A percentile compares a stretch with the other conserved stretches of the same genome.
These are phyloP conservation scores for Spermophilus dauricus DNA, from an alignment of 2,113 vertebrate genomes.

Conservation along the genomic window DNA sequence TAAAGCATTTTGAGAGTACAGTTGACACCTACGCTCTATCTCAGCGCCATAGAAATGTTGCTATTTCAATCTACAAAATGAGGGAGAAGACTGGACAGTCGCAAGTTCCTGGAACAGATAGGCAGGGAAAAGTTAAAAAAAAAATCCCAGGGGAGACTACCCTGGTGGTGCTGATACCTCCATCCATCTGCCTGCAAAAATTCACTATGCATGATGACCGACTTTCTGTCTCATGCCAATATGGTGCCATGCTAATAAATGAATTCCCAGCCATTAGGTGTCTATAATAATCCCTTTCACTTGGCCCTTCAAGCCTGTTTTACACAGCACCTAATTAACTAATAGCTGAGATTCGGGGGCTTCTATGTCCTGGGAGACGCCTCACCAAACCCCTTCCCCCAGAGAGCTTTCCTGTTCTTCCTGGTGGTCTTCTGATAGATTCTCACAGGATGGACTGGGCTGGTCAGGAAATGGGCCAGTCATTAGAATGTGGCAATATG, in stretches of 20 bases:
- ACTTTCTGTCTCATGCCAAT: constrained; percentile 26
- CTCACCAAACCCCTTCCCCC: background rate
- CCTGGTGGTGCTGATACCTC: background rate
- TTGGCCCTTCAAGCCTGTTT: background rate
- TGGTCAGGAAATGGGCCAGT: background rate
- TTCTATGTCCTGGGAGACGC: constrained; percentile 19
- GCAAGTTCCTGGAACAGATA: background rate
- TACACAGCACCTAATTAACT: constrained; percentile 64
- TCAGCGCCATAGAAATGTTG: background rate
- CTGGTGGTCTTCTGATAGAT: background rate
- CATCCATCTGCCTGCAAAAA: background rate
- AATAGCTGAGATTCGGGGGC: constrained; percentile 41
- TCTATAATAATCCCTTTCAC: background rate
- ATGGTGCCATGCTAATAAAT: background rate
- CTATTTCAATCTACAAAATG: background rate
- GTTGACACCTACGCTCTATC: background rate
- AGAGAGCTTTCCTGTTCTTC: too few species aligned
- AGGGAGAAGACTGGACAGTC: background rate
- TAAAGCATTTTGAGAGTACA: too few species aligned
- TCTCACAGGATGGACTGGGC: background rate
- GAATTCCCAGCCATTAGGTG: constrained; percentile 29
- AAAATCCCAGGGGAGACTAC: background rate
- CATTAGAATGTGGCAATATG: constrained; percentile 7
- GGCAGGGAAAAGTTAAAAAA: background rate
- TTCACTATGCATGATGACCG: background rate